Conservation (phyloP, 2,888 invertebrate species). For the Rhagonycha fulva region DNA sequence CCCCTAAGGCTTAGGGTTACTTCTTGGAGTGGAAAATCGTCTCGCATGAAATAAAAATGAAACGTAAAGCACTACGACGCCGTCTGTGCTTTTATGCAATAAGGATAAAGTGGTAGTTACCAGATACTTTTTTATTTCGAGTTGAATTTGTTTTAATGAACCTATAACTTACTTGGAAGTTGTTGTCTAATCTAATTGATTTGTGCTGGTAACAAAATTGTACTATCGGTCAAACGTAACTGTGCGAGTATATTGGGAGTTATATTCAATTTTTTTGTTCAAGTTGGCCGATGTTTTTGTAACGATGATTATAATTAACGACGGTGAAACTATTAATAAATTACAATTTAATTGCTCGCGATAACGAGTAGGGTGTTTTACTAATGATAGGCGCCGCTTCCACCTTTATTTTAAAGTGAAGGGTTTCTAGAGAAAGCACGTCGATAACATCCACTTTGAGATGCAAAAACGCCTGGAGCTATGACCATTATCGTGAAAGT, state of each 20-base stretch:
- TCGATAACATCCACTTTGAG: constrained; percentile 29
- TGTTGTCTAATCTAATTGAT: constrained; percentile 1
- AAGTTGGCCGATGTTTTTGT: background rate
- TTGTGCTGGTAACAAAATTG: background rate
- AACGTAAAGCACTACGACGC: constrained; percentile 22
- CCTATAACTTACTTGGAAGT: constrained; percentile 1
- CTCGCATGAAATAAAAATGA: constrained; percentile 26
- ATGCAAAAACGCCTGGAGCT: constrained; percentile 38
- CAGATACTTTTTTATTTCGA: constrained; percentile 19
- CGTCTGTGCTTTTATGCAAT: constrained; percentile 24
- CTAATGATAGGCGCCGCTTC: constrained; percentile 22
- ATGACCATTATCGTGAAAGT: constrained; percentile 37
- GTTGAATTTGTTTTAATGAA: constrained; percentile 27
- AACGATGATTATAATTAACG: constrained; percentile 14
- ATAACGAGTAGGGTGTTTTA: constrained; percentile 21
- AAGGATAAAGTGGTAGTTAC: constrained; percentile 27
- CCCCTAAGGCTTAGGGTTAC: constrained; percentile 19
- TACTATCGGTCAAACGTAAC: background rate
- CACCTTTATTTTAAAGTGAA: constrained; percentile 27
- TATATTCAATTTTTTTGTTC: background rate
- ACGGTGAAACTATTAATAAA: constrained; percentile 20
- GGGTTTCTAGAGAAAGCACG: constrained; percentile 13
- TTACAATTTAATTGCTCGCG: constrained; percentile 27
- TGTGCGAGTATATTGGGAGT: background rate
- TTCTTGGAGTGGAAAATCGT: constrained; percentile 18